These are phyloP conservation scores for Pampus argenteus DNA, from an alignment of 2,797 vertebrate species.

Conservation along the genomic window DNA sequence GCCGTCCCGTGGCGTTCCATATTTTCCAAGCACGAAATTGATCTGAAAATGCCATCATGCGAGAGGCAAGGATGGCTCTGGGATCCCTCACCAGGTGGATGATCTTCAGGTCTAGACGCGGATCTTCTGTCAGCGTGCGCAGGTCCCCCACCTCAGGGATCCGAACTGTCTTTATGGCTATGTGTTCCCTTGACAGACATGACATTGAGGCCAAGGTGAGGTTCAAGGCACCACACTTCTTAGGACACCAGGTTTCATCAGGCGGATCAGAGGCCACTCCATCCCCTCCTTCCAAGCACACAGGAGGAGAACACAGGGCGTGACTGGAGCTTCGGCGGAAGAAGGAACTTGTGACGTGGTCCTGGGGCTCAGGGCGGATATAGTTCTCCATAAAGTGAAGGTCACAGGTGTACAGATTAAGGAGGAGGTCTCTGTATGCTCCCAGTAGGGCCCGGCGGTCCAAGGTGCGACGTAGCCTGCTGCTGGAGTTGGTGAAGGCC, in stretches of 20 bases:
- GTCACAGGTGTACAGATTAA: slow-evolving; percentile 86
- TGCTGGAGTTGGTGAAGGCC: slow-evolving; percentile 83
- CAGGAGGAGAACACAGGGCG: slow-evolving; percentile 85
- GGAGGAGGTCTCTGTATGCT: slow-evolving; percentile 85
- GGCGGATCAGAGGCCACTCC: slow-evolving; percentile 41
- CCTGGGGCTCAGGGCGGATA: slow-evolving; percentile 82
- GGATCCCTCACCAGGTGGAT: slow-evolving; percentile 89
- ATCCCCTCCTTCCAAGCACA: slow-evolving; percentile 71
- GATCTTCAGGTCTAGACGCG: slow-evolving; percentile 86
- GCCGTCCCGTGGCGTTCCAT: slow-evolving; percentile 86
- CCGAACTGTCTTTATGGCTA: slow-evolving; percentile 87
- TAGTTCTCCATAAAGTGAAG: slow-evolving; percentile 86
- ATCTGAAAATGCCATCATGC: slow-evolving; percentile 83
- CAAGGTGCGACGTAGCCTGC: slow-evolving; percentile 73
- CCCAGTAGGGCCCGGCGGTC: slow-evolving; percentile 83
- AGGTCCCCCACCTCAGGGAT: slow-evolving; percentile 81
- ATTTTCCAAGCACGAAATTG: slow-evolving; percentile 87
- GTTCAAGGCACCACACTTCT: slow-evolving; percentile 83
- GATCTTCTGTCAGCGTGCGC: slow-evolving; percentile 84
- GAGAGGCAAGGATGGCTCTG: slow-evolving; percentile 85
- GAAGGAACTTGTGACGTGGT: slow-evolving; percentile 81
- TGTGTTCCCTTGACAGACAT: slow-evolving; percentile 75
- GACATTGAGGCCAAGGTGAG: slow-evolving; percentile 81
- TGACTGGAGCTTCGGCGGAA: slow-evolving; percentile 84
- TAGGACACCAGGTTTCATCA: slow-evolving; percentile 84